Conservation (phyloP, 2,888 invertebrate genomes). For the Zootermopsis nevadensis region DNA sequence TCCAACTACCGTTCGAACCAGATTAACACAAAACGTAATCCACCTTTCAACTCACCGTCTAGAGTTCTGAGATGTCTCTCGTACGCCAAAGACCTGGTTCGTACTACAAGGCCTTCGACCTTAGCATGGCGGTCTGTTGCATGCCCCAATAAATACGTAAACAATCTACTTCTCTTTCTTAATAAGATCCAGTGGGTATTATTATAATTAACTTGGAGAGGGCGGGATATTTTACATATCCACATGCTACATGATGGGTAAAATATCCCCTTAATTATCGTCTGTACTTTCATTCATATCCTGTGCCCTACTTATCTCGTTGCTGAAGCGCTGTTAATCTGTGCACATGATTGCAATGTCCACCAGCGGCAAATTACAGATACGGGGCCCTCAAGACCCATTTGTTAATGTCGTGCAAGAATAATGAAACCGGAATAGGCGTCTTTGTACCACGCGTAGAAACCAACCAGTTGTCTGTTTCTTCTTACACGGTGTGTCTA, state of each 20-base stretch:
- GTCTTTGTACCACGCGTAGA: background rate
- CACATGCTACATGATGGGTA: background rate
- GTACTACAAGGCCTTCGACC: background rate
- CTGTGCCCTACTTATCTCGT: background rate
- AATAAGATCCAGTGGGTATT: background rate
- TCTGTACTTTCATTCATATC: constrained; percentile 3
- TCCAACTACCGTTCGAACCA: no score
- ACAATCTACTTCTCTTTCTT: constrained; percentile 9
- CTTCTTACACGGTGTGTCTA: no score
- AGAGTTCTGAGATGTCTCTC: no score
- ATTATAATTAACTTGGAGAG: background rate
- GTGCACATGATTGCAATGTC: background rate
- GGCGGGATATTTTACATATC: background rate
- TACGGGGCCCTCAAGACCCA: background rate
- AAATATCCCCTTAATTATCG: background rate
- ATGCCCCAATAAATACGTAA: constrained; percentile 13
- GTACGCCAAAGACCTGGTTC: background rate
- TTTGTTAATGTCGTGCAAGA: background rate
- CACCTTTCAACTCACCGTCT: no score
- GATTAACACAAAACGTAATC: no score
- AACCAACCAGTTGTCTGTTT: no score
- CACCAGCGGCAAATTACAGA: background rate
- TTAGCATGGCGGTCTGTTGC: background rate
- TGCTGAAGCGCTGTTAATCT: constrained; percentile 23
- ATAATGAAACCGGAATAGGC: background rate